Percentiles rank a stretch among this genome's conserved stretches.
These are phyloP conservation scores for Chelonus formosanus DNA, from an alignment of 2,888 invertebrate species.

Conservation along the genomic window DNA sequence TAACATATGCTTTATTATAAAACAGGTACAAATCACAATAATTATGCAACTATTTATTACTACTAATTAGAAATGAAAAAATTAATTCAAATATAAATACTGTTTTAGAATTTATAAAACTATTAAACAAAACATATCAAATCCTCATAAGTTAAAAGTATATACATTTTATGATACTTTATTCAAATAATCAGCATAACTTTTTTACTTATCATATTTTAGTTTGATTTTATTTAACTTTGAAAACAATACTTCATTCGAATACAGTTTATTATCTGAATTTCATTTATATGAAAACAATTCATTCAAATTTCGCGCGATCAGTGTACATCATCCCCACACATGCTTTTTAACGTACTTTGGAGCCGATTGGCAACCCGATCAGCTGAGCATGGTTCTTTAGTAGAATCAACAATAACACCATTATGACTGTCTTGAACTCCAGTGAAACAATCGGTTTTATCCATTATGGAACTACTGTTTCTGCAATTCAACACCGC, in stretches of 20 bases:
- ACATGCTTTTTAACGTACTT: constrained; percentile 64
- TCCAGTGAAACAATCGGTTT: constrained; percentile 64
- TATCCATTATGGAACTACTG: constrained; percentile 1
- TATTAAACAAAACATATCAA: too few species aligned
- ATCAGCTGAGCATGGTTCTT: constrained; percentile 68
- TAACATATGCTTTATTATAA: neutral
- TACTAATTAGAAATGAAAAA: neutral
- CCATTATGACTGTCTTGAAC: constrained; percentile 76
- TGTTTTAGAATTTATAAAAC: too few species aligned
- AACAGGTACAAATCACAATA: constrained; percentile 13
- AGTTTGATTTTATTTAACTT: too few species aligned
- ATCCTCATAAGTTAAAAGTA: too few species aligned
- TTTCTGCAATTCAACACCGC: neutral
- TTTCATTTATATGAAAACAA: too few species aligned
- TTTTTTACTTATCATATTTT: too few species aligned
- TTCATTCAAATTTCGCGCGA: too few species aligned
- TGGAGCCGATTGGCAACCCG: constrained; percentile 69
- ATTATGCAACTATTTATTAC: constrained; percentile 1
- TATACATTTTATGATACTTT: too few species aligned
- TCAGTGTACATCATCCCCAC: neutral
- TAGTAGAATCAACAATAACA: constrained; percentile 74
- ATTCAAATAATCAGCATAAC: too few species aligned
- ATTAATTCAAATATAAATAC: too few species aligned
- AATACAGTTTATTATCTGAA: too few species aligned
- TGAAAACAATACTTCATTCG: too few species aligned